Conservation (phyloP, 2,113 vertebrate genomes). For the Neodontobutis hainanensis region DNA sequence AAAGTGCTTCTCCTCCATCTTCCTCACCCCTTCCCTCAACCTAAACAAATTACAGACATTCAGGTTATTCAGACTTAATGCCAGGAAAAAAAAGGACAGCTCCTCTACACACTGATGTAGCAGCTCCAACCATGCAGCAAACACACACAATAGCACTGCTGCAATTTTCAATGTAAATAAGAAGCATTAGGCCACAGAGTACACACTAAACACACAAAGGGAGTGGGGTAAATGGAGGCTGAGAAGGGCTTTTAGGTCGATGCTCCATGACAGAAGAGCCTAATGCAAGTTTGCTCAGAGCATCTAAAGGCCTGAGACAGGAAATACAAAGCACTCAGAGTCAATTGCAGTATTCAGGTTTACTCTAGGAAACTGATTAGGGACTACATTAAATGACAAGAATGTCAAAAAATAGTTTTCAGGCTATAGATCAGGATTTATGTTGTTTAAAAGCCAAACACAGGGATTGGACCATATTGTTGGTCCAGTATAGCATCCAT, state of each 20-base stretch:
- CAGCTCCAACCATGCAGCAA: constrained; percentile 17
- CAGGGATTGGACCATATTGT: too few species aligned
- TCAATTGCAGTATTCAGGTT: neutral
- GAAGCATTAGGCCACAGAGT: constrained; percentile 26
- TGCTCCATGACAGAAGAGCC: constrained; percentile 15
- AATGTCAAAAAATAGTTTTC: too few species aligned
- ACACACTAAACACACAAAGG: constrained; percentile 38
- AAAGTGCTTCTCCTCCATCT: constrained; percentile 97
- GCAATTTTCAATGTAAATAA: constrained; percentile 13
- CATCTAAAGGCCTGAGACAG: constrained; percentile 4
- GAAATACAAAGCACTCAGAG: neutral
- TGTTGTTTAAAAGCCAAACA: too few species aligned
- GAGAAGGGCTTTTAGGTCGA: constrained; percentile 38
- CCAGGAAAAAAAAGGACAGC: constrained; percentile 9
- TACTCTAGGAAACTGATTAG: neutral
- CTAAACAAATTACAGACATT: constrained; percentile 68
- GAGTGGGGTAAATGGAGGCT: constrained; percentile 32
- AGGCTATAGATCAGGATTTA: too few species aligned
- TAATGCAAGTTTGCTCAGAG: constrained; percentile 17
- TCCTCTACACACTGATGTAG: constrained; percentile 32
- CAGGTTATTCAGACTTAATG: constrained; percentile 1
- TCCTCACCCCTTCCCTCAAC: constrained; percentile 94
- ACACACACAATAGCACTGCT: constrained; percentile 22
- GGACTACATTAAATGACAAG: neutral
- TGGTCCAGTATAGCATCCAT: too few species aligned